These are phyloP conservation scores for Dasypogon diadema DNA, from an alignment of 2,888 invertebrate species.

Conservation along the genomic window DNA sequence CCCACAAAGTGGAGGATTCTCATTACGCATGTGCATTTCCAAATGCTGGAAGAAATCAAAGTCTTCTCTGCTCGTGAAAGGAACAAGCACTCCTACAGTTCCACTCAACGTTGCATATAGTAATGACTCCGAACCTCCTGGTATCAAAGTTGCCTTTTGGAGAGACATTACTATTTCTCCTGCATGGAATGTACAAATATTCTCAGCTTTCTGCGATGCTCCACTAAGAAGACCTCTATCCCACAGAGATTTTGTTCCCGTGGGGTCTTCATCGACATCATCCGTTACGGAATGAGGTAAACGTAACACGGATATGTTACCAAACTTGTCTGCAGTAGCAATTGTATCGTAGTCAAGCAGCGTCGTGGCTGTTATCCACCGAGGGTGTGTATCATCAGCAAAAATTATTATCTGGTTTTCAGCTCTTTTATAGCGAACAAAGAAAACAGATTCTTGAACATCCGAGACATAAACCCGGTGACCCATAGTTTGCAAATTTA, in stretches of 20 bases:
- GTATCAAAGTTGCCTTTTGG: constrained; percentile 95
- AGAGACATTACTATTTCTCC: constrained; percentile 97
- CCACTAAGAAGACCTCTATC: constrained; percentile 93
- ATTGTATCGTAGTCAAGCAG: constrained; percentile 97
- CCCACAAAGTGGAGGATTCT: constrained; percentile 95
- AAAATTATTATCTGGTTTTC: constrained; percentile 99
- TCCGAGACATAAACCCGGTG: constrained; percentile 95
- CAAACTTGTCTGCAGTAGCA: constrained; percentile 97
- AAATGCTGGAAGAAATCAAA: constrained; percentile 99
- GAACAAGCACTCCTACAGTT: constrained; percentile 91
- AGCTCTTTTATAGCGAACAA: constrained; percentile 91
- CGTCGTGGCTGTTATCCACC: constrained; percentile 94
- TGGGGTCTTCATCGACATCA: constrained; percentile 99
- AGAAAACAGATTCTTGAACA: constrained; percentile 96
- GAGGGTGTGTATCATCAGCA: constrained; percentile 97
- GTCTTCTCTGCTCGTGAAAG: constrained; percentile 96
- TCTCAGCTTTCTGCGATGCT: constrained; percentile 97
- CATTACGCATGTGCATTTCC: constrained; percentile 99
- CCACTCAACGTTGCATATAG: constrained; percentile 97
- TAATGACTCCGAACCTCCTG: constrained; percentile 96
- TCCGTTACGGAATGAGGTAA: constrained; percentile 92
- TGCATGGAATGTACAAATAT: constrained; percentile 92
- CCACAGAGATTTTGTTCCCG: constrained; percentile 98
- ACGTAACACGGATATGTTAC: constrained; percentile 91
- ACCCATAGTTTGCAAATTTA: constrained; percentile 93